Percentiles rank a stretch among this genome's conserved stretches.
These are phyloP conservation scores for Andrena chrysosceles DNA, from an alignment of 2,888 invertebrate species.

Conservation along the genomic window DNA sequence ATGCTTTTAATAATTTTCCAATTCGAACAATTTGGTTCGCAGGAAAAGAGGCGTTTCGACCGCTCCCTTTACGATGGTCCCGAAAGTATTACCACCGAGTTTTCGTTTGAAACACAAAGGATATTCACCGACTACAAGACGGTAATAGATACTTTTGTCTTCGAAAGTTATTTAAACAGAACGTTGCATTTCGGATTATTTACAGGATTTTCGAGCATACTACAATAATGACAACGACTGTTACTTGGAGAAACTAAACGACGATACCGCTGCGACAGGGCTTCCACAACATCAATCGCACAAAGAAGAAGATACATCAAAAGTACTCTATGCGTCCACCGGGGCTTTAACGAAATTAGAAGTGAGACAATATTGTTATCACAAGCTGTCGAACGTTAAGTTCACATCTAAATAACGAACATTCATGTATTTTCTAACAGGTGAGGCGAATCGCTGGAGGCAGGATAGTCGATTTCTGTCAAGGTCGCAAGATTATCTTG, in stretches of 20 bases:
- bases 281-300: conserved; percentile 43
- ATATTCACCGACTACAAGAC: conserved; percentile 77
- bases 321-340: conserved; percentile 79
- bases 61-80: conserved; percentile 67
- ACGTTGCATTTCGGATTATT: conserved; percentile 22
- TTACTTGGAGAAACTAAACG: conserved; percentile 83
- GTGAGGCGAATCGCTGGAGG: conserved; percentile 85
- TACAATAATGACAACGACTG: conserved; percentile 84
- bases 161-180: neutral
- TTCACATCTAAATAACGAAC: neutral
- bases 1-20: neutral
- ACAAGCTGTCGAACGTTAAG: neutral
- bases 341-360: conserved; percentile 83
- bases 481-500: conserved; percentile 83
- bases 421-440: conserved; percentile 72
- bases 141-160: conserved; percentile 70
- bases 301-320: conserved; percentile 42
- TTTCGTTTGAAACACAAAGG: conserved; percentile 59
- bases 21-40: conserved; percentile 2
- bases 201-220: conserved; percentile 85
- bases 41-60: conserved; percentile 79
- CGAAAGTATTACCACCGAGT: conserved; percentile 18
- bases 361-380: conserved; percentile 75
- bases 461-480: conserved; percentile 85
- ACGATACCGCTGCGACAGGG: conserved; percentile 33